These are phyloP conservation scores for Adelges cooleyi DNA, from an alignment of 1,140 invertebrate genomes.

Conservation along the genomic window DNA sequence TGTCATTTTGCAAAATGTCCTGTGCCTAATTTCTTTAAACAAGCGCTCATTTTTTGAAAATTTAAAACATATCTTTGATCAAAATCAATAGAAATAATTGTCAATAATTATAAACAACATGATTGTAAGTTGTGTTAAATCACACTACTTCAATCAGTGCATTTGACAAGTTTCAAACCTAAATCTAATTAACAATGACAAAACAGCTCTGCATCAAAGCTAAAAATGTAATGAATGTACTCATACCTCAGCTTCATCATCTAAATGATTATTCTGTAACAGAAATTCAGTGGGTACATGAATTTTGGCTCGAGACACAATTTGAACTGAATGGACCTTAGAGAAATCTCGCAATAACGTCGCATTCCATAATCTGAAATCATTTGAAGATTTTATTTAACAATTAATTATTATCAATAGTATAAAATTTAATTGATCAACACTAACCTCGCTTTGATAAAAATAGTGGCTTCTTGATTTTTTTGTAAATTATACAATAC, in stretches of 20 bases:
- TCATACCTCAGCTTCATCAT: conserved; percentile 52
- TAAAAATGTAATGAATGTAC: too few species aligned
- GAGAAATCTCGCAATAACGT: conserved; percentile 80
- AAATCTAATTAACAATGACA: too few species aligned
- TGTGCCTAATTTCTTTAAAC: too few species aligned
- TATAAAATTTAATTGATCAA: background rate
- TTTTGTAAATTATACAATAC: conserved; percentile 60
- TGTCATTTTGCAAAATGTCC: too few species aligned
- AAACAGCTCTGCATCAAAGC: too few species aligned
- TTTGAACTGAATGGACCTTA: conserved; percentile 66
- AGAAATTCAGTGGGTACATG: conserved; percentile 54
- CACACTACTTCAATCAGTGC: too few species aligned
- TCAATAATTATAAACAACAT: too few species aligned
- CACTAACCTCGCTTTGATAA: conserved; percentile 54
- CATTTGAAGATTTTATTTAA: background rate
- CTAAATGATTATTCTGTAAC: conserved; percentile 56
- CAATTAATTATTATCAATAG: background rate
- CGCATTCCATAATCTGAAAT: conserved; percentile 69
- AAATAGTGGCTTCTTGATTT: conserved; percentile 62
- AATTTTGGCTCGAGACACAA: conserved; percentile 63
- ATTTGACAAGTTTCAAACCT: too few species aligned
- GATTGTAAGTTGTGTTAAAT: too few species aligned
- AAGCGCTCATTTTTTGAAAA: too few species aligned
- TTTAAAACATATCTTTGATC: too few species aligned
- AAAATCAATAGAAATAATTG: too few species aligned